A percentile compares a stretch with the other conserved stretches of the same genome.
Evolutionary conservation across 2,888 invertebrate species (phyloP).

Genomic region (Dugesia japonica): DNA sequence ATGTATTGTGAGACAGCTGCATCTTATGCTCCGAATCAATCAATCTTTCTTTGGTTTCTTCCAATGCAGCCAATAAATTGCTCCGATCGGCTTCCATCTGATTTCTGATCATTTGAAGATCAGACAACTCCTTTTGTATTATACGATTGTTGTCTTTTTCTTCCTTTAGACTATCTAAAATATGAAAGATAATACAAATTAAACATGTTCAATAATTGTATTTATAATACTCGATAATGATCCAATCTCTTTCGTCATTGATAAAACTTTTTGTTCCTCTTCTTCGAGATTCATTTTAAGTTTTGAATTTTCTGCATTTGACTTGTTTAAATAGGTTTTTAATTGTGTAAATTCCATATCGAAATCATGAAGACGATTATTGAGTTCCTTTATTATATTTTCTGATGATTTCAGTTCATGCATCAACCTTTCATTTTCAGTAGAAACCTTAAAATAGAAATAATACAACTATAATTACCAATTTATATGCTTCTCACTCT

Average conservation of each 20-base stretch:
- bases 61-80: background rate
- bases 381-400: background rate
- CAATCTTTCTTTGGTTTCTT: background rate
- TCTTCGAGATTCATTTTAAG: background rate
- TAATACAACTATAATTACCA: too few relatives aligned
- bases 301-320: background rate
- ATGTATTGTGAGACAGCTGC: background rate
- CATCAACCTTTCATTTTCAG: background rate
- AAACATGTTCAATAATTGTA: too few relatives aligned
- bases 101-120: background rate
- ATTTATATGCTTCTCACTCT: too few relatives aligned
- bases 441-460: background rate
- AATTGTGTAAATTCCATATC: background rate
- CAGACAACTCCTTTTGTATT: background rate
- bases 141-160: background rate
- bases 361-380: background rate
- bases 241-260: background rate
- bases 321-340: background rate
- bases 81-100: background rate
- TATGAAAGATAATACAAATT: background rate
- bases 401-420: background rate
- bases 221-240: background rate
- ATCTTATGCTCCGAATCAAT: background rate
- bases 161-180: background rate
- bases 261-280: background rate